Conservation (phyloP, 2,888 invertebrate species). For the Trichopria drosophilae region DNA sequence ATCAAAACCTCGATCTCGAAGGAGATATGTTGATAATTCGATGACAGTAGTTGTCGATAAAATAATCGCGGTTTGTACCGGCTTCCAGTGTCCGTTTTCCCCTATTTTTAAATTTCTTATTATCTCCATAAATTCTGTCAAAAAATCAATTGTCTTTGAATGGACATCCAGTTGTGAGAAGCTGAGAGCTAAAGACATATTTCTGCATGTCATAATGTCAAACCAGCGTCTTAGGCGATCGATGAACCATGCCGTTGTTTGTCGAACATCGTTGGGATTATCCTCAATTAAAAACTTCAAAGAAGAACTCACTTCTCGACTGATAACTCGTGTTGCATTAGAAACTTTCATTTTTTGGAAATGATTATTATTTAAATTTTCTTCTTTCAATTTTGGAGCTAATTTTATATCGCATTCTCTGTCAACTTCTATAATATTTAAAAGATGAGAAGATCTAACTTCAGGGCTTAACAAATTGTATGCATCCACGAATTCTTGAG, state of each 20-base stretch:
- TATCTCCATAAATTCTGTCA: neutral
- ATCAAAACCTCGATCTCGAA: too few relatives aligned
- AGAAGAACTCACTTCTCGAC: neutral
- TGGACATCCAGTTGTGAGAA: neutral
- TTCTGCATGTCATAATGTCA: neutral
- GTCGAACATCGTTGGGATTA: neutral
- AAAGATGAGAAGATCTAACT: conserved; percentile 7
- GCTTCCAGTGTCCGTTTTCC: too few relatives aligned
- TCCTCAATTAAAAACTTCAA: conserved; percentile 5
- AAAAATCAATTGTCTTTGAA: neutral
- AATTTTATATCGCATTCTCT: conserved; percentile 22
- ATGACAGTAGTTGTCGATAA: too few relatives aligned
- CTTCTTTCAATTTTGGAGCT: conserved; percentile 22
- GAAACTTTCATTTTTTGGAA: conserved; percentile 27
- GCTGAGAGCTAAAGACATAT: neutral
- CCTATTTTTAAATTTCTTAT: neutral
- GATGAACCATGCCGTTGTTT: conserved; percentile 5
- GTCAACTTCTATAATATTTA: conserved; percentile 12
- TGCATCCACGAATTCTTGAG: conserved; percentile 3
- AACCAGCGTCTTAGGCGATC: conserved; percentile 5
- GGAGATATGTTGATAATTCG: too few relatives aligned
- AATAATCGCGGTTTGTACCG: too few relatives aligned
- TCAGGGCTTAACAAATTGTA: conserved; percentile 14
- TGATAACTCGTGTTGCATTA: conserved; percentile 8
- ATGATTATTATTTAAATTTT: conserved; percentile 12